phyloP scores from a whole-genome alignment of 2,888 invertebrate species.

The Cheilosia impressa region DNA sequence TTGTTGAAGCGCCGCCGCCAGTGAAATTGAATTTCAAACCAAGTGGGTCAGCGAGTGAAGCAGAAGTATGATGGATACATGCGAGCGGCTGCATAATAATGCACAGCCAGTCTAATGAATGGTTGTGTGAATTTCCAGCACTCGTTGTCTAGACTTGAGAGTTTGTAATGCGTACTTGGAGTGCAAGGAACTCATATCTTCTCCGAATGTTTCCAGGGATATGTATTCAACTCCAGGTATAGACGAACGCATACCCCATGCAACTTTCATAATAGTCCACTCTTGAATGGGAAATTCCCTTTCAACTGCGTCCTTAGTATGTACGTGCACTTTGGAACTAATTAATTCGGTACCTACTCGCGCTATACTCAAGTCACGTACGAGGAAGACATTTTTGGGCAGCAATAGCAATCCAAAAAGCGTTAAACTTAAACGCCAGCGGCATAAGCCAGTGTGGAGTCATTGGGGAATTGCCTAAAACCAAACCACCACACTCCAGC shows the following conservation, averaged over 20 bases:
- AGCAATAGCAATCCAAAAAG: conserved; percentile 35
- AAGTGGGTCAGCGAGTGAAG: neutral
- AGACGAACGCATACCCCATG: neutral
- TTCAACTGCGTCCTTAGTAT: neutral
- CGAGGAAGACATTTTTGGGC: conserved; percentile 11
- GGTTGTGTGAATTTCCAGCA: too few species aligned
- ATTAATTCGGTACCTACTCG: conserved; percentile 5
- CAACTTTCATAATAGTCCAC: conserved; percentile 18
- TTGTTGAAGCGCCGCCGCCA: conserved; percentile 1
- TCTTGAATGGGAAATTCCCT: conserved; percentile 12
- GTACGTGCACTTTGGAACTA: conserved; percentile 22
- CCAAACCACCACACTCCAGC: neutral
- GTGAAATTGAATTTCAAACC: conserved; percentile 12
- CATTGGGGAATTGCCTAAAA: conserved; percentile 33
- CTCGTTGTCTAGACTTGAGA: too few species aligned
- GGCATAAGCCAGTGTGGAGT: neutral
- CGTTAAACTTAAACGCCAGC: conserved; percentile 29
- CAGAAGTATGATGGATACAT: neutral
- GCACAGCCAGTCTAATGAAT: neutral
- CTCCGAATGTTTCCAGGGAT: neutral
- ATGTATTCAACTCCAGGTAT: neutral
- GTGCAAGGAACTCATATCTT: too few species aligned
- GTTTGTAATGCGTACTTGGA: too few species aligned
- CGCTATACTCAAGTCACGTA: conserved; percentile 27
- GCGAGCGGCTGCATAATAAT: neutral